A percentile compares a stretch with the other conserved stretches of the same genome.
Evolutionary conservation across 2,888 invertebrate species (phyloP).

Genomic region (Troides aeacus): DNA sequence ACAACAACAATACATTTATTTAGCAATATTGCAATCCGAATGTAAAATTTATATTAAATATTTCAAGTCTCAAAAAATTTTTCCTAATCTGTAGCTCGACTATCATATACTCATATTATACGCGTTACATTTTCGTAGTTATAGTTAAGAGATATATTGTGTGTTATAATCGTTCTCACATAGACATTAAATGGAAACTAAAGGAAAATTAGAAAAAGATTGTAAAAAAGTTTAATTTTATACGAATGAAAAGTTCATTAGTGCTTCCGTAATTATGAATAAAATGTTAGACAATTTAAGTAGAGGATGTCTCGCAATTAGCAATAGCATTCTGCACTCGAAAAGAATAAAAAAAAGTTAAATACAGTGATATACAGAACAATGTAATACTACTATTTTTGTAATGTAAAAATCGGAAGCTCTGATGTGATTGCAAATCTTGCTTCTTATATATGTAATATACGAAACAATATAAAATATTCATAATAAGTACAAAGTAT

Average conservation of each 20-base stretch:
- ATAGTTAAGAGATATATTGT: constrained; percentile 13
- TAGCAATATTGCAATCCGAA: not conserved
- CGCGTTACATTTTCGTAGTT: constrained; percentile 9
- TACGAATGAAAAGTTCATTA: constrained; percentile 56
- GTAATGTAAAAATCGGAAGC: not conserved
- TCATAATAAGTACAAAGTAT: constrained; percentile 19
- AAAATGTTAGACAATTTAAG: not conserved
- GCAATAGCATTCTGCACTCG: not conserved
- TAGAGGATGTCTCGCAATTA: not conserved
- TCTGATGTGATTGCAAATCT: not conserved
- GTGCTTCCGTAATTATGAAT: constrained; percentile 56
- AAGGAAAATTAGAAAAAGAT: constrained; percentile 33
- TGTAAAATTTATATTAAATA: not conserved
- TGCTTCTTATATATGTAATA: constrained; percentile 9
- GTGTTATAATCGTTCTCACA: constrained; percentile 18
- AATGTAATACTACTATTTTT: constrained; percentile 1
- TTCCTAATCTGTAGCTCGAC: not conserved
- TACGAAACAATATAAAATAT: not conserved
- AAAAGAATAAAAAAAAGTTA: not conserved
- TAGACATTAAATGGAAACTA: constrained; percentile 31
- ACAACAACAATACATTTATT: not conserved
- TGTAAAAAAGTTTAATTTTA: constrained; percentile 11
- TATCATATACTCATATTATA: not conserved
- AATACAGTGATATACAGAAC: not conserved
- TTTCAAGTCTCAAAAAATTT: not conserved